A percentile compares a stretch with the other conserved stretches of the same genome.
These are phyloP conservation scores for Odobenus rosmarus DNA, from an alignment of 2,113 vertebrate genomes.

Conservation along the genomic window DNA sequence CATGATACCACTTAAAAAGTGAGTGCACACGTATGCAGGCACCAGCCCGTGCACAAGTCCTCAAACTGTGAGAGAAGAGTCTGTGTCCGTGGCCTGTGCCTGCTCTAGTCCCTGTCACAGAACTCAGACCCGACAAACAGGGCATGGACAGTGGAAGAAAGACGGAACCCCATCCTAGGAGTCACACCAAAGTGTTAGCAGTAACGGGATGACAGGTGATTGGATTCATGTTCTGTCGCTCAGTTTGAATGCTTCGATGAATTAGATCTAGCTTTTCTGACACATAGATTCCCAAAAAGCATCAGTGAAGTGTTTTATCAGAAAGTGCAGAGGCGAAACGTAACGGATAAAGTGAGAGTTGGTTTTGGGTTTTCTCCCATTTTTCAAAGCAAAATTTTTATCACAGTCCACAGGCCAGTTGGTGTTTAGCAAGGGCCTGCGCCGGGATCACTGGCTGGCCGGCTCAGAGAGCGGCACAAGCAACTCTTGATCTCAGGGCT, in stretches of 20 bases:
- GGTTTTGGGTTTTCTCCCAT: not conserved
- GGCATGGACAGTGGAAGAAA: too few species aligned
- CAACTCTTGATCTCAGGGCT: not conserved
- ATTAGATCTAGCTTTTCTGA: not conserved
- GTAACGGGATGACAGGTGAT: not conserved
- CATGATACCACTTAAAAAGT: not conserved
- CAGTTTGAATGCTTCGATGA: not conserved
- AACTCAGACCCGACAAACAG: too few species aligned
- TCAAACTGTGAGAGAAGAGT: not conserved
- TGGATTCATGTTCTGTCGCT: not conserved
- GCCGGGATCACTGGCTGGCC: not conserved
- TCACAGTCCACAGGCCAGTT: not conserved
- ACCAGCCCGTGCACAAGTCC: too few species aligned
- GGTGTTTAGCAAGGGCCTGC: not conserved
- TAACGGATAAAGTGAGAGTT: not conserved
- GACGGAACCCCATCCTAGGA: not conserved
- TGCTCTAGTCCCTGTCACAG: fast-evolving
- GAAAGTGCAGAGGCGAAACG: not conserved
- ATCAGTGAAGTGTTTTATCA: not conserved
- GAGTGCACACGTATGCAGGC: fast-evolving
- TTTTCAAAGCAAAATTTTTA: not conserved
- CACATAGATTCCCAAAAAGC: not conserved
- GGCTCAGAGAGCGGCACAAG: not conserved
- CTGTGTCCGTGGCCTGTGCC: not conserved
- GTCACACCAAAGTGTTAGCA: not conserved